Evolutionary conservation across 1,140 invertebrate species (phyloP), one percentile per base, ranked within the genome.

Genomic region (Campodea augens): DNA sequence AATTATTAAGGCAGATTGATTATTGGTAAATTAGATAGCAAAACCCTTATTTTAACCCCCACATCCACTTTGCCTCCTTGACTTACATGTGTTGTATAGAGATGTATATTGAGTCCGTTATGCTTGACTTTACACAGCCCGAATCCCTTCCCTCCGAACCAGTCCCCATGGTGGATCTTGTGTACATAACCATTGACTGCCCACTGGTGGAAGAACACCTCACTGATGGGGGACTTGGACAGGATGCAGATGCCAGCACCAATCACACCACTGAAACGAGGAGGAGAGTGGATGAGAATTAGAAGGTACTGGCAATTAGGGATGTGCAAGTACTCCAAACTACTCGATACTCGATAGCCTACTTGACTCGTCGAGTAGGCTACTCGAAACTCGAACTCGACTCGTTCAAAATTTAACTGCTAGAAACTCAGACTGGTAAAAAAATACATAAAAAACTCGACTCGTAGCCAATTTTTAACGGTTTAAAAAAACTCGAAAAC

Each of bases 141-240:
- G 42, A 96, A 76, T 27, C 90, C 90, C 73, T 97, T 97, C 5
- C 91, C 92, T 42, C 88, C 92, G 66, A 93, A 97, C 92, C 92
- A 98, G 60, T 97, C 92, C 1, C 87, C 92, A 65, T 96, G 91
- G 39, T 90, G 83, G 50, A 97, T 71, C 64, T 92, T 93, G 60
- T 97, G 92, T 43, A 91, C 78, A 58, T 95, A 96, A 2, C 92
- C 92, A 70, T 97, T 97, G n/a, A 97, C 64, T 24, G 85, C 73
- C 78, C 86, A 98, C 47, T 80, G 75, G 62, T 92, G 84, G 53
- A 88, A 91, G 56, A 92, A 78, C 1, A 82, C 81, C 58, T 90
- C 82, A 54, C 80, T 64, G 38, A 97, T 91, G n/a, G 72, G 67
- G 66, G 79, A 78, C 59, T 77, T 78, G 20, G 89, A 92, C 48